These are phyloP conservation scores for Zelleria hepariella DNA, from an alignment of 2,888 invertebrate species.

Conservation along the genomic window DNA sequence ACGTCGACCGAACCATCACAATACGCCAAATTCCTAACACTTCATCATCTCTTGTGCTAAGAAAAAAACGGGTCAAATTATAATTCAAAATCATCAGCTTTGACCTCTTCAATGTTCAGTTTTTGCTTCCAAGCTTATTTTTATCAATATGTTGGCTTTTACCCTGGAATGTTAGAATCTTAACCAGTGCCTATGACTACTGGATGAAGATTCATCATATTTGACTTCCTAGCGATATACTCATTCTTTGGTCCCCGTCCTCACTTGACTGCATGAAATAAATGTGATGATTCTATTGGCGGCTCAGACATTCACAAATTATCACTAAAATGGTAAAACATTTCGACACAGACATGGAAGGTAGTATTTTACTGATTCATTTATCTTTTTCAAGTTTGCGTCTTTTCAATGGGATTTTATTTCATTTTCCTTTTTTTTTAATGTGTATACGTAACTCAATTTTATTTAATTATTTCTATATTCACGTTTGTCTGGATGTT, in stretches of 20 bases:
- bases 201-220: conserved; percentile 26
- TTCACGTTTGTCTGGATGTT: conserved; percentile 18
- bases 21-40: conserved; percentile 62
- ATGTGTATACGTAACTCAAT: background rate
- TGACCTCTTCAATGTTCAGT: conserved; percentile 21
- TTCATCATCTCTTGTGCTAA: conserved; percentile 66
- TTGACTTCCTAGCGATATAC: conserved; percentile 30
- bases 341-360: conserved; percentile 58
- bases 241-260: conserved; percentile 61
- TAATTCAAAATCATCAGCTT: background rate
- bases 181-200: conserved; percentile 53
- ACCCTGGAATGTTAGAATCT: conserved; percentile 23
- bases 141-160: conserved; percentile 49
- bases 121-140: conserved; percentile 33
- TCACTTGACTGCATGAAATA: conserved; percentile 59
- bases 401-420: conserved; percentile 33
- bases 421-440: conserved; percentile 19
- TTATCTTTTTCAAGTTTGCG: conserved; percentile 41
- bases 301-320: conserved; percentile 52
- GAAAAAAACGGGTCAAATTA: conserved; percentile 33
- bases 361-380: conserved; percentile 64
- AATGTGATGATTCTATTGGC: conserved; percentile 40
- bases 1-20: conserved; percentile 68
- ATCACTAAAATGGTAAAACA: conserved; percentile 62
- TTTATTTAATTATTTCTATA: conserved; percentile 1